Base-by-base conservation (phyloP, 2,888 invertebrate species). In the Ceriagrion tenellum region DNA sequence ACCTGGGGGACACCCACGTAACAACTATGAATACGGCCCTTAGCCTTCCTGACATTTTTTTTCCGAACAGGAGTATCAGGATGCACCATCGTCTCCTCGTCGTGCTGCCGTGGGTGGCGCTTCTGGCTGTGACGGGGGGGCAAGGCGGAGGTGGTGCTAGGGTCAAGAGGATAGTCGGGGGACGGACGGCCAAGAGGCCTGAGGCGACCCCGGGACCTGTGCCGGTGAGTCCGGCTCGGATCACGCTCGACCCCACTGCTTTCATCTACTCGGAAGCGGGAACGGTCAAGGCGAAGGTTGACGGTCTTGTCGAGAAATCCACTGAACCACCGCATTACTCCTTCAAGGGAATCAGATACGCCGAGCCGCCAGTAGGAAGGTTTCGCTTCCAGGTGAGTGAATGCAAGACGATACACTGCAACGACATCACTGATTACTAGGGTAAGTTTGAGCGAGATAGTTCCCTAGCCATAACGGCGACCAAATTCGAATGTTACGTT, bases 281-380 rank as follows among this genome's bases (percentile, higher is more conserved):
- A 89, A 97, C 98, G 96, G 98, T 98, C 30, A 95, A 95, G 20
- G 95, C 95, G 13, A 95, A 95, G 35, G 88, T 59, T 23, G 47
- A 74, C 12, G 93, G 93, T 13, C 16, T 47, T 0, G 6, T 47
- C 26, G 69, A 93, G 23, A 4, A 91, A 0, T 63, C 59, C 8
- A 47, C 59, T 2, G 13, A 47, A 1, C 69, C 93, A 23, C 93
- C 93, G 40, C 47, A 98, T 96, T 98, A 98, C 96, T 97, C 98
- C 55, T 98, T 98, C 96, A 97, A 98, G 95, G 98, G 98, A 3
- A 97, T 99, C 95, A 97, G 98, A 96, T 98, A 97, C 96, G 98
- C 97, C 0, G 97, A 98, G 95, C 97, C 98, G 0, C 98, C 98
- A 0, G 96, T 97, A 16, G 97, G 97, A 8, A 96, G 96, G n/a